phyloP scores from a whole-genome alignment of 2,113 vertebrate species.

The Seriola quinqueradiata region DNA sequence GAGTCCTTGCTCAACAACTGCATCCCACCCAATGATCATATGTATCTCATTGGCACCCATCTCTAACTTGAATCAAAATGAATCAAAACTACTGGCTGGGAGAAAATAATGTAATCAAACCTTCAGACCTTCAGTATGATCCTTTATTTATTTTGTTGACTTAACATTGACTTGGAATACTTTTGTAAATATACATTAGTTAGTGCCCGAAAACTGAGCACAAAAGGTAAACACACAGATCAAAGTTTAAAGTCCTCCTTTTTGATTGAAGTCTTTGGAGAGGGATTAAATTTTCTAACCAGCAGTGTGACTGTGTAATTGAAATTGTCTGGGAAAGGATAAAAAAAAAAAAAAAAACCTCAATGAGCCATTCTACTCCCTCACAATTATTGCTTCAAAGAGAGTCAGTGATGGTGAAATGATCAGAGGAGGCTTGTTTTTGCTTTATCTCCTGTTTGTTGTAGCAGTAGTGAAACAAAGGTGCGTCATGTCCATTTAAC shows the following conservation, averaged over 20 bases:
- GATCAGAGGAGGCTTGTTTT: neutral
- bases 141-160: neutral
- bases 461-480: too few species aligned
- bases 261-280: neutral
- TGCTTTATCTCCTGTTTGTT: too few species aligned
- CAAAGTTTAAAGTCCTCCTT: neutral
- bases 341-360: too few species aligned
- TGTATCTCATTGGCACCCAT: too few species aligned
- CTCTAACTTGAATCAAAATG: too few species aligned
- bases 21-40: too few species aligned
- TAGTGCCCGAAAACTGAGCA: neutral
- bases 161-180: neutral
- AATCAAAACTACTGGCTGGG: too few species aligned
- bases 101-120: neutral
- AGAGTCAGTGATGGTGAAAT: conserved; percentile 1
- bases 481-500: too few species aligned
- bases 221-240: conserved; percentile 1
- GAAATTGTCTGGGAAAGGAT: neutral
- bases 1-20: too few species aligned
- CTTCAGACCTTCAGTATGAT: neutral
- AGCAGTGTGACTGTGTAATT: conserved; percentile 4
- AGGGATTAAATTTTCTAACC: neutral
- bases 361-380: neutral
- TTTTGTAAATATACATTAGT: neutral
- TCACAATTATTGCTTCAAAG: neutral